Base-by-base conservation (phyloP, 2,888 invertebrate species). In the Diadegma fenestrale region DNA sequence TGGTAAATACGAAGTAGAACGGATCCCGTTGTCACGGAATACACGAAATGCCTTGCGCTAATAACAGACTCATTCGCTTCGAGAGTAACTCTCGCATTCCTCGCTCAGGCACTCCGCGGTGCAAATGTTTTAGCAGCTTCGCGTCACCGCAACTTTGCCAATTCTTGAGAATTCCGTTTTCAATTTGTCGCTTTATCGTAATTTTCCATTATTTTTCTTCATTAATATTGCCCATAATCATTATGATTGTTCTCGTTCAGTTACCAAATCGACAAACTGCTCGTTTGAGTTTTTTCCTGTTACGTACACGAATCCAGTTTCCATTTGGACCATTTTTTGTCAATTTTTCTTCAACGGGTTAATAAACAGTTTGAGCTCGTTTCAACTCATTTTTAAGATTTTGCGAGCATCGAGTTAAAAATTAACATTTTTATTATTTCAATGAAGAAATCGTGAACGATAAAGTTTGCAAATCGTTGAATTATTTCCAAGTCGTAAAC, bases 31-130 rank as follows among this genome's bases (percentile, higher is more conserved):
- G 80, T 85, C 85, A 63, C 73, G 81, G 63, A 75, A 81, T 73
- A 68, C 61, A 63, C 79, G 69, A 83, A 83, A 83, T 68, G 83
- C 79, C 71, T 58, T 51, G 76, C 37, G 69, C 72, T 83, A 83
- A 83, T 83, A 58, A 73, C 78, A 71, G 71, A 77, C 64, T 72
- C 69, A 78, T 73, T 78, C 73, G 69, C 77, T 78, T 72, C 61
- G 83, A 71, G 69, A 71, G 68, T 43, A 78, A 75, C 85, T 78
- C 68, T 61, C 77, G 81, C 85, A 85, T 85, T 85, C 85, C 81
- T 78, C 33, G 43, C 72, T 51, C 82, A 66, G 51, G 14, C 45
- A 45, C 77, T 72, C 61, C 61, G 84, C 61, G 84, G 77, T 81
- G 61, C 69, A 58, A 85, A 81, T 78, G 69, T 81, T 51, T 78